Percentiles rank a stretch among this genome's conserved stretches.
phyloP scores from a whole-genome alignment of 2,113 vertebrate genomes.

The Eudyptes chrysolophus region DNA sequence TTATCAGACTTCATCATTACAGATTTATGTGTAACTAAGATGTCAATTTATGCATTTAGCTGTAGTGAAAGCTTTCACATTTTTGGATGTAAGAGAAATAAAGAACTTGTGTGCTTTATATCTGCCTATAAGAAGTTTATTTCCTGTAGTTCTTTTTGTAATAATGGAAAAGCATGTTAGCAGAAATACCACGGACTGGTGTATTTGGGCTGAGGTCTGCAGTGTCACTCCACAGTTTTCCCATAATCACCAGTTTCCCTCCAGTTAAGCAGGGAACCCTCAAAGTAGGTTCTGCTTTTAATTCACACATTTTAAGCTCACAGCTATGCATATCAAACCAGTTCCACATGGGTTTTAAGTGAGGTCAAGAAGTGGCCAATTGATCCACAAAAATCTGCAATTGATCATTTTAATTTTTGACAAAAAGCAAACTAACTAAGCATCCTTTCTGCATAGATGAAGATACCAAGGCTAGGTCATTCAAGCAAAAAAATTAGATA shows the following conservation, averaged over 20 bases:
- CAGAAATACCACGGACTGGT: background rate
- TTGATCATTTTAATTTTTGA: background rate
- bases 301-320: background rate
- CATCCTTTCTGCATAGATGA: background rate
- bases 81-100: background rate
- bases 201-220: background rate
- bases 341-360: background rate
- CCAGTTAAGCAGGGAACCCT: background rate
- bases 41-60: background rate
- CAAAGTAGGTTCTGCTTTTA: background rate
- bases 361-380: background rate
- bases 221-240: background rate
- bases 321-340: background rate
- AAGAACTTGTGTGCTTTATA: background rate
- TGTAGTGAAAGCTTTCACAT: background rate
- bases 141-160: background rate
- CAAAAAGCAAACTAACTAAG: background rate
- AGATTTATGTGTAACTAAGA: background rate
- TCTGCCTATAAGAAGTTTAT: background rate
- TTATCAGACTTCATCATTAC: background rate
- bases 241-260: background rate
- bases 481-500: background rate
- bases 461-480: background rate
- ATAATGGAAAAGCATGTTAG: background rate
- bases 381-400: background rate